A percentile compares a stretch with the other conserved stretches of the same genome.
Conservation (phyloP, 2,888 invertebrate genomes). For the Drosophila hawaiiensis region DNA sequence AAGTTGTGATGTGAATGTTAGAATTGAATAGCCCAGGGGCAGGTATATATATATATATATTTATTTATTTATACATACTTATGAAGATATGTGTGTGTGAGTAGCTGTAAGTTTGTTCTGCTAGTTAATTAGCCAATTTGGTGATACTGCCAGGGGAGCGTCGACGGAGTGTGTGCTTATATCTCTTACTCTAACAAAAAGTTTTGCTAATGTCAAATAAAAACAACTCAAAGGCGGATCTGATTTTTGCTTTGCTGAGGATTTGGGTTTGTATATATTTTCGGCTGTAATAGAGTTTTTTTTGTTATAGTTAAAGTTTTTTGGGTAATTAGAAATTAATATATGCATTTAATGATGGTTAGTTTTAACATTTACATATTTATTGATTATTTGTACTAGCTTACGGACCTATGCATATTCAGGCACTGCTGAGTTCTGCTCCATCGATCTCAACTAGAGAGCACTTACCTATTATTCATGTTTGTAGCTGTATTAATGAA, state of each 20-base stretch:
- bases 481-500: slow-evolving; percentile 22
- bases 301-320: slow-evolving; percentile 12
- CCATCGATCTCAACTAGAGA: neutral
- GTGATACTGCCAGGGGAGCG: slow-evolving; percentile 38
- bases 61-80: neutral
- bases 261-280: neutral
- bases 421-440: neutral
- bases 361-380: neutral
- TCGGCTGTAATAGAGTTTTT: slow-evolving; percentile 21
- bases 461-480: slow-evolving; percentile 2
- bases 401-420: too few relatives aligned
- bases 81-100: slow-evolving; percentile 6
- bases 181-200: slow-evolving; percentile 27
- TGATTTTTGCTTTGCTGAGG: slow-evolving; percentile 37
- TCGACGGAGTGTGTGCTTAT: slow-evolving; percentile 5
- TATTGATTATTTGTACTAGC: neutral
- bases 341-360: neutral
- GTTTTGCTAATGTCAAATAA: slow-evolving; percentile 64
- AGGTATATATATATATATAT: slow-evolving; percentile 18
- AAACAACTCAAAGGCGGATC: slow-evolving; percentile 44
- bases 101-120: slow-evolving; percentile 29
- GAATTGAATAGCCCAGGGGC: slow-evolving; percentile 49
- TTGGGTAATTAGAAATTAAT: neutral
- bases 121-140: slow-evolving; percentile 74
- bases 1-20: slow-evolving; percentile 37